Conservation (phyloP, 2,113 vertebrate species). For the Petaurus breviceps region DNA sequence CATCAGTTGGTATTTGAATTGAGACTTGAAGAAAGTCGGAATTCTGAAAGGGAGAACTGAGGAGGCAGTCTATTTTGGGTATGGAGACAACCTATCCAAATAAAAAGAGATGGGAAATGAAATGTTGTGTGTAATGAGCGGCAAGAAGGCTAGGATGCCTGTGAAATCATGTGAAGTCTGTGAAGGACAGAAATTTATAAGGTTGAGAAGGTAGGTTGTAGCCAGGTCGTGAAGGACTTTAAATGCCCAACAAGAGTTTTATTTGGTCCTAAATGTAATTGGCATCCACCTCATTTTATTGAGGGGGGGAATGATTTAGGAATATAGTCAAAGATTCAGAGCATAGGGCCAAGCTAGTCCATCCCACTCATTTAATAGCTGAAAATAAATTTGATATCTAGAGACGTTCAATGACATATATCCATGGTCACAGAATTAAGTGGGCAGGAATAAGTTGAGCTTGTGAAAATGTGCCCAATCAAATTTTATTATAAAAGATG, state of each 20-base stretch:
- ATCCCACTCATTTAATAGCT: neutral
- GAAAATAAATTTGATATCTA: neutral
- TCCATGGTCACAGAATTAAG: neutral
- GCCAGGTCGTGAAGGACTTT: neutral
- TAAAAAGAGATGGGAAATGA: neutral
- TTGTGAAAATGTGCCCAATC: neutral
- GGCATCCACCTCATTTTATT: neutral
- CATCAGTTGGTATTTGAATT: neutral
- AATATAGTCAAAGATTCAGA: neutral
- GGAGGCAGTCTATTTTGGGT: neutral
- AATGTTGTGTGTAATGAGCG: neutral
- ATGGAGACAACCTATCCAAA: neutral
- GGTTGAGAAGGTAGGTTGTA: neutral
- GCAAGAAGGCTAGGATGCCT: neutral
- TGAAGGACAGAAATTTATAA: neutral
- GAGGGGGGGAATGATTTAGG: neutral
- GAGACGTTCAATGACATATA: neutral
- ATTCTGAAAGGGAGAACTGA: neutral
- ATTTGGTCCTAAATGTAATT: neutral
- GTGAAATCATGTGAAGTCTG: neutral
- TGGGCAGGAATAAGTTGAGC: neutral
- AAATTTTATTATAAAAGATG: neutral
- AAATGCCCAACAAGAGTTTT: neutral
- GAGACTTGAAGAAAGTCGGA: neutral
- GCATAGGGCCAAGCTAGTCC: neutral